Conservation (phyloP, 2,888 invertebrate species). For the Drosophila helvetica region DNA sequence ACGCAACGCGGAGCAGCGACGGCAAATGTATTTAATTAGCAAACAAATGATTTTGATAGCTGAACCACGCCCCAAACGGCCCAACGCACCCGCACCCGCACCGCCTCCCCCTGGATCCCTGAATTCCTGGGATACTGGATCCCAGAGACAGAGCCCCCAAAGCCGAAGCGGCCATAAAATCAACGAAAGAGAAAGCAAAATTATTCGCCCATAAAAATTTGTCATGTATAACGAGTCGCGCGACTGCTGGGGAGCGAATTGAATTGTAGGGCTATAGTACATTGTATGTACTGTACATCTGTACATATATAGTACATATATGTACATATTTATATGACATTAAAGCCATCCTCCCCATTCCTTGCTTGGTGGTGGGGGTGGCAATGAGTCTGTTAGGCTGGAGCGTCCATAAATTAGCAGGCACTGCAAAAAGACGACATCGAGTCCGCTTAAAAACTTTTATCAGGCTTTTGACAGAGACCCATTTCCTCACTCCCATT, state of each 20-base stretch:
- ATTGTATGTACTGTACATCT: conserved; percentile 4
- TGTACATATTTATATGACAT: conserved; percentile 4
- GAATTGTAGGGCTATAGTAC: conserved; percentile 8
- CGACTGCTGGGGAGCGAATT: conserved; percentile 39
- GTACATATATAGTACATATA: neutral
- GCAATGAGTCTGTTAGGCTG: conserved; percentile 24
- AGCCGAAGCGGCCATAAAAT: conserved; percentile 43
- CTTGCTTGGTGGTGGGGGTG: neutral
- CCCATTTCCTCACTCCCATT: neutral
- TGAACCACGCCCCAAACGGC: conserved; percentile 19
- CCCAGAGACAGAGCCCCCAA: neutral
- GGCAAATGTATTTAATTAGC: conserved; percentile 66
- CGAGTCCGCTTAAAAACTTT: conserved; percentile 57
- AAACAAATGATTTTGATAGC: conserved; percentile 60
- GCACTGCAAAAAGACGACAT: conserved; percentile 53
- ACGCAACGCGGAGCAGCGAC: conserved; percentile 34
- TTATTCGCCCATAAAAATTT: conserved; percentile 66
- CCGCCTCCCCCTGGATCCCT: neutral
- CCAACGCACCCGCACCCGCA: conserved; percentile 21
- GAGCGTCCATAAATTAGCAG: conserved; percentile 64
- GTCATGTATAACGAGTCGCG: conserved; percentile 50
- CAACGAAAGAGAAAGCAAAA: conserved; percentile 56
- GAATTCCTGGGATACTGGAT: neutral
- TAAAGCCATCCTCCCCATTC: neutral
- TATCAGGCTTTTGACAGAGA: conserved; percentile 60